These are phyloP conservation scores for Crepidodera aurea DNA, from an alignment of 2,888 invertebrate species.

Conservation along the genomic window DNA sequence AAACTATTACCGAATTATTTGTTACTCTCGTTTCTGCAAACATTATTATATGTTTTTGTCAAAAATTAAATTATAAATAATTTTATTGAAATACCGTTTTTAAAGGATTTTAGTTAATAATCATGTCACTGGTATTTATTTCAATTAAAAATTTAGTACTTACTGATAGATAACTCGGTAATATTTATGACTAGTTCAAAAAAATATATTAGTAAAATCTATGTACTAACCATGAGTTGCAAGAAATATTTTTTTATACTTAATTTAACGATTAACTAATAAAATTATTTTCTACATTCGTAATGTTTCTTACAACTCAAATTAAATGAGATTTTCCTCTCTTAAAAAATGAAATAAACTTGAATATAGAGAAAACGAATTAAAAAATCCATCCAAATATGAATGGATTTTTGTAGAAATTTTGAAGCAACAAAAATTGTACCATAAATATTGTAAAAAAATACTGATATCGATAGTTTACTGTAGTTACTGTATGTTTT, in stretches of 20 bases:
- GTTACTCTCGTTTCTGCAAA: background rate
- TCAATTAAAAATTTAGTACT: too few relatives aligned
- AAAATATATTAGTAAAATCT: background rate
- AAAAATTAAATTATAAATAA: background rate
- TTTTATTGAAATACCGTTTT: background rate
- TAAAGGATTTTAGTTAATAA: too few relatives aligned
- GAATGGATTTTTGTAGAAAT: slow-evolving; percentile 6
- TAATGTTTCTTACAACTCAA: slow-evolving; percentile 1
- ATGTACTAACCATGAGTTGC: background rate
- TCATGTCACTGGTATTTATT: too few relatives aligned
- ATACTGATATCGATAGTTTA: background rate
- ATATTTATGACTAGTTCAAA: slow-evolving; percentile 15
- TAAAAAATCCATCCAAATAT: background rate
- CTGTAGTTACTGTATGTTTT: background rate
- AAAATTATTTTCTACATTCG: background rate
- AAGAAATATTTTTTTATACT: background rate
- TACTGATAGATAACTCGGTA: slow-evolving; percentile 16
- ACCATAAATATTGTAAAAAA: background rate
- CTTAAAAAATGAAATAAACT: background rate
- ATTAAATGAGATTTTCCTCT: background rate
- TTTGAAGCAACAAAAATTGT: slow-evolving; percentile 7
- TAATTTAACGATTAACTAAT: background rate
- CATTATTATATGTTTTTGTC: background rate
- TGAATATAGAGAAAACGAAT: background rate
- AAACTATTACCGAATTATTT: slow-evolving; percentile 33